Evolutionary conservation across 1,140 invertebrate genomes (phyloP).

Genomic region (Andricus grossulariae): DNA sequence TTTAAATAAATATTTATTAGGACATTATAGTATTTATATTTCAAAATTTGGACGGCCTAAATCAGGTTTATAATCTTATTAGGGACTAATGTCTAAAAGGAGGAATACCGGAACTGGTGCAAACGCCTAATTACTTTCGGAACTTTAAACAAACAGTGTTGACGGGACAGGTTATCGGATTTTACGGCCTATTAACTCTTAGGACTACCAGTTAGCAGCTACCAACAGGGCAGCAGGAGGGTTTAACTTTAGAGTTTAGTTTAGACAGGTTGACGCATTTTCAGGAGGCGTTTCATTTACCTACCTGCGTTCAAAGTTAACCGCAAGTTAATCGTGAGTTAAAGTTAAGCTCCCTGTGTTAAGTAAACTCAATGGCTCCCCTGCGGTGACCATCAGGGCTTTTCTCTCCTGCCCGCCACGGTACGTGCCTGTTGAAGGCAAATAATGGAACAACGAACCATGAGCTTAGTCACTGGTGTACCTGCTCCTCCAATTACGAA

Average conservation of each 20-base stretch:
- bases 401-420: constrained; percentile 49
- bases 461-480: constrained; percentile 54
- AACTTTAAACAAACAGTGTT: not conserved
- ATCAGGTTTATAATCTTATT: not conserved
- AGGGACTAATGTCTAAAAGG: not conserved
- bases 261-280: not conserved
- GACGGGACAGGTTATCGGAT: constrained; percentile 6
- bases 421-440: constrained; percentile 47
- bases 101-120: not conserved
- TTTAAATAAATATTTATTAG: too few species aligned
- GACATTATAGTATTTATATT: too few species aligned
- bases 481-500: constrained; percentile 30
- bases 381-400: constrained; percentile 44
- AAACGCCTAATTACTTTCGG: not conserved
- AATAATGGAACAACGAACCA: constrained; percentile 38
- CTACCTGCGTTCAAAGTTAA: constrained; percentile 37
- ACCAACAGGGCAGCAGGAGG: constrained; percentile 16
- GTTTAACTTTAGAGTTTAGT: too few species aligned
- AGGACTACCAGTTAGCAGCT: not conserved
- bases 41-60: too few species aligned
- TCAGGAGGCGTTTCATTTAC: constrained; percentile 49
- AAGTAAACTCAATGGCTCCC: constrained; percentile 49
- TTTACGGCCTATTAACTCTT: constrained; percentile 15
- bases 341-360: constrained; percentile 49
- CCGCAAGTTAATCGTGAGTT: constrained; percentile 51